A percentile compares a stretch with the other conserved stretches of the same genome.
These are phyloP conservation scores for Pungitius pungitius DNA, from an alignment of 2,113 vertebrate species.

Conservation along the genomic window DNA sequence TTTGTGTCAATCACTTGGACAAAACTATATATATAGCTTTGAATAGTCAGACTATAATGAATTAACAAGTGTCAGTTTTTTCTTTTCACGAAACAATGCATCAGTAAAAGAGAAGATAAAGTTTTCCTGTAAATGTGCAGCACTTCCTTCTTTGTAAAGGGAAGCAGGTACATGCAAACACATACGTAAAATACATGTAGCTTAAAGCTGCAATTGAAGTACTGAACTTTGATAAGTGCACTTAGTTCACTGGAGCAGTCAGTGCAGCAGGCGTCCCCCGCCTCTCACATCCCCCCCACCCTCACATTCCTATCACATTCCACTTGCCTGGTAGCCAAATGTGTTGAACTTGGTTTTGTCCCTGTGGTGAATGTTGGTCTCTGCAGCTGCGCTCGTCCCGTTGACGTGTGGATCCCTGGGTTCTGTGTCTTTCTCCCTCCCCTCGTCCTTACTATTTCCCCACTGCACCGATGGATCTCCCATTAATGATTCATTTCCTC, in stretches of 20 bases:
- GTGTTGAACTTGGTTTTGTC: slow-evolving; percentile 73
- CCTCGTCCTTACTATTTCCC: slow-evolving; percentile 37
- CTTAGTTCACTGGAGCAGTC: background rate
- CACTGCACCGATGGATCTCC: slow-evolving; percentile 36
- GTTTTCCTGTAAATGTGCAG: background rate
- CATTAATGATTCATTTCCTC: slow-evolving; percentile 43
- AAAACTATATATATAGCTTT: too few relatives aligned
- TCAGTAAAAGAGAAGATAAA: background rate
- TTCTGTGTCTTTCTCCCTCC: slow-evolving; percentile 55
- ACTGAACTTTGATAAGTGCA: background rate
- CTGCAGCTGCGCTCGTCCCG: slow-evolving; percentile 48
- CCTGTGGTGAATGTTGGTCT: slow-evolving; percentile 53
- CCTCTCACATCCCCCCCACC: background rate
- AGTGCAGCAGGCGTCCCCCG: background rate
- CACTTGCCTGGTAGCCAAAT: slow-evolving; percentile 68
- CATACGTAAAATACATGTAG: background rate
- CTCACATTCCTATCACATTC: background rate
- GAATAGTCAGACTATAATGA: too few relatives aligned
- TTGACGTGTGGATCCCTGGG: slow-evolving; percentile 56
- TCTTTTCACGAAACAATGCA: too few relatives aligned
- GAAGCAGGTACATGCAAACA: background rate
- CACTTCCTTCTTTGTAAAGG: background rate
- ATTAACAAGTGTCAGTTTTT: too few relatives aligned
- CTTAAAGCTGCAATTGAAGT: background rate
- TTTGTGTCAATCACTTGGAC: background rate